phyloP scores from a whole-genome alignment of 2,888 invertebrate species.

The Xestia rhomboidea region DNA sequence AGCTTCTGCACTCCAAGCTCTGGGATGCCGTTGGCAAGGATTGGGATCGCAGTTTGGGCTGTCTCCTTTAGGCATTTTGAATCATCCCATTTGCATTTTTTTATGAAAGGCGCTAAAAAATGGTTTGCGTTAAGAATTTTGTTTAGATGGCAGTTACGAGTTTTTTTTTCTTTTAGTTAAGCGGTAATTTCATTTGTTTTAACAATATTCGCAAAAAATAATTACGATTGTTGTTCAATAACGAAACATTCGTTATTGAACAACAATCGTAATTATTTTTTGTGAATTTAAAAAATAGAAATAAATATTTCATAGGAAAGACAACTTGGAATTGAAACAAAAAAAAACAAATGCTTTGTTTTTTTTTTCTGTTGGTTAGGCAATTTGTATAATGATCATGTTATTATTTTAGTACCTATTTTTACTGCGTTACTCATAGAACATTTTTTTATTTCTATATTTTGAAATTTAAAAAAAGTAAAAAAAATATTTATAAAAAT shows the following conservation, averaged over 20 bases:
- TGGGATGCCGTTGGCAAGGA: constrained; percentile 70
- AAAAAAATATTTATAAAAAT: not conserved
- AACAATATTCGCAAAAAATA: not conserved
- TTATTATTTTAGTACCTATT: not conserved
- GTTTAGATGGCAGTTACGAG: not conserved
- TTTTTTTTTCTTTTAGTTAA: not conserved
- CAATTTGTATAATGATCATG: not conserved
- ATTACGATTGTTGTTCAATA: not conserved
- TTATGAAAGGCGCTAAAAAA: constrained; percentile 68
- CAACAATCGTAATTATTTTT: no score
- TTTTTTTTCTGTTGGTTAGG: not conserved
- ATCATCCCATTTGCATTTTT: constrained; percentile 72
- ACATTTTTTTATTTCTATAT: no score
- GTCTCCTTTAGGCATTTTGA: constrained; percentile 69
- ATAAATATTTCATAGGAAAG: not conserved
- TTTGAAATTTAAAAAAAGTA: not conserved
- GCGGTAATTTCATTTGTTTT: not conserved
- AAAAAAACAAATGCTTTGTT: not conserved
- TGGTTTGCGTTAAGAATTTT: not conserved
- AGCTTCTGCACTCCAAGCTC: constrained; percentile 70
- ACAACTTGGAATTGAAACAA: not conserved
- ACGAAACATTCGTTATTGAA: no score
- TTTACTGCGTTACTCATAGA: no score
- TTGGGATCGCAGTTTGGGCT: constrained; percentile 64
- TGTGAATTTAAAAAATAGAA: not conserved